Evolutionary conservation across 2,797 vertebrate species (phyloP).

Genomic region (Chiloscyllium punctatum): DNA sequence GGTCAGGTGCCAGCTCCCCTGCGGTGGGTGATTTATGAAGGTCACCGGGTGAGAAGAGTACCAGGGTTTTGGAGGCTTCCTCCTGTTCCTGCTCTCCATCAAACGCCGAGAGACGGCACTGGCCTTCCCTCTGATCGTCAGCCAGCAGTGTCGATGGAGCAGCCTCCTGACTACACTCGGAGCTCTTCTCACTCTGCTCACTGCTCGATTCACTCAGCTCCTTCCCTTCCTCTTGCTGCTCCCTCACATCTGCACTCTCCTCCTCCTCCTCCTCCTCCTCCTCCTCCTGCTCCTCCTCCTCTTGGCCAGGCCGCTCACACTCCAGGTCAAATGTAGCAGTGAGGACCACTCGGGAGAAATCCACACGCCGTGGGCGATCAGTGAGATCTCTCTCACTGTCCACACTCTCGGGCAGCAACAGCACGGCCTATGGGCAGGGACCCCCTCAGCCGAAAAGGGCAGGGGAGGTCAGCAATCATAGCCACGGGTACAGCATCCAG

Average conservation of each 20-base stretch:
- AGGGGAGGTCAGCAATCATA: conserved; percentile 67
- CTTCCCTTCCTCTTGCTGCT: not conserved
- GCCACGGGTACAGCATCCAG: conserved; percentile 62
- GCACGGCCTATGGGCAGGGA: conserved; percentile 74
- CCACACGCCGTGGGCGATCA: conserved; percentile 68
- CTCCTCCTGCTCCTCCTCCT: conserved; percentile 52
- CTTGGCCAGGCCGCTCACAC: conserved; percentile 62
- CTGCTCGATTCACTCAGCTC: conserved; percentile 76
- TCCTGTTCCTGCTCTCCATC: conserved; percentile 88
- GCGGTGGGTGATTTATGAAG: conserved; percentile 79
- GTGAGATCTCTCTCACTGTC: conserved; percentile 42
- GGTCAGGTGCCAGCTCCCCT: conserved; percentile 66
- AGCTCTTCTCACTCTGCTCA: conserved; percentile 80
- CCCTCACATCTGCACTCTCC: conserved; percentile 19
- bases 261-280: conserved; percentile 48
- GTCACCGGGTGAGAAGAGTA: conserved; percentile 92
- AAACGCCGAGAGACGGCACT: conserved; percentile 71
- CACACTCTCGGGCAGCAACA: conserved; percentile 45
- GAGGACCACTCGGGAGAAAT: conserved; percentile 80
- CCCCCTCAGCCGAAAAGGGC: conserved; percentile 58
- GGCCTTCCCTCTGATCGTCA: conserved; percentile 75
- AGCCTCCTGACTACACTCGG: conserved; percentile 73
- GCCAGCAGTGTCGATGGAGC: conserved; percentile 83
- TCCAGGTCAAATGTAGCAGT: conserved; percentile 59
- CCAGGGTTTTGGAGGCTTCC: conserved; percentile 90